A percentile compares a stretch with the other conserved stretches of the same genome.
phyloP scores from a whole-genome alignment of 1,140 invertebrate species.

The Drosophila watanabei region DNA sequence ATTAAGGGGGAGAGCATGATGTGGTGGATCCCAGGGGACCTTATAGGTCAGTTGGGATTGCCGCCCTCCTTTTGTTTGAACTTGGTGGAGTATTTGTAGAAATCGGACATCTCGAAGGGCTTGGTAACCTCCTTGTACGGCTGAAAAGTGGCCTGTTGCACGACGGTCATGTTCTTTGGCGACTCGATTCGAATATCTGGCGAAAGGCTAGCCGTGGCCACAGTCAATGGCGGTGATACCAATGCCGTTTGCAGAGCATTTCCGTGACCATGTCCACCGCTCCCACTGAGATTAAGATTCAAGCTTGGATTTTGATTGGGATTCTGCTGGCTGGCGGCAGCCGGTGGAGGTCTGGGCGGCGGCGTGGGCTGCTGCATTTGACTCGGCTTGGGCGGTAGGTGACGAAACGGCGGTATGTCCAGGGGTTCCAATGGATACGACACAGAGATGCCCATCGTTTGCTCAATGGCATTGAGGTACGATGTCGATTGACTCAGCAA shows the following conservation, averaged over 20 bases:
- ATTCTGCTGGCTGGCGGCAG: conserved; percentile 4
- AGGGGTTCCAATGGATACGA: conserved; percentile 79
- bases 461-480: conserved; percentile 80
- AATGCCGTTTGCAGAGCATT: conserved; percentile 52
- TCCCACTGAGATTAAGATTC: conserved; percentile 33
- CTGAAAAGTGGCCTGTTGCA: conserved; percentile 94
- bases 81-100: conserved; percentile 98
- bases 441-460: conserved; percentile 71
- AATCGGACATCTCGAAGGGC: conserved; percentile 98
- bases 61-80: conserved; percentile 89
- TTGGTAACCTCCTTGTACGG: conserved; percentile 97
- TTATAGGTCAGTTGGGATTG: conserved; percentile 64
- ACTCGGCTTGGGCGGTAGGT: conserved; percentile 74
- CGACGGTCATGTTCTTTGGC: conserved; percentile 93
- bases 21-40: conserved; percentile 6
- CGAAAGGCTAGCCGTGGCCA: conserved; percentile 75
- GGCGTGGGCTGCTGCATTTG: conserved; percentile 73
- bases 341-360: conserved; percentile 81
- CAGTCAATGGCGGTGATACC: conserved; percentile 65
- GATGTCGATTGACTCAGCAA: conserved; percentile 81
- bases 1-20: conserved; percentile 7
- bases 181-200: conserved; percentile 89
- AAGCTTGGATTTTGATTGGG: conserved; percentile 29
- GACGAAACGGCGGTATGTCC: conserved; percentile 64
- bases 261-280: conserved; percentile 19